These are phyloP conservation scores for Caerostris extrusa DNA, from an alignment of 1,140 invertebrate genomes.

Conservation along the genomic window DNA sequence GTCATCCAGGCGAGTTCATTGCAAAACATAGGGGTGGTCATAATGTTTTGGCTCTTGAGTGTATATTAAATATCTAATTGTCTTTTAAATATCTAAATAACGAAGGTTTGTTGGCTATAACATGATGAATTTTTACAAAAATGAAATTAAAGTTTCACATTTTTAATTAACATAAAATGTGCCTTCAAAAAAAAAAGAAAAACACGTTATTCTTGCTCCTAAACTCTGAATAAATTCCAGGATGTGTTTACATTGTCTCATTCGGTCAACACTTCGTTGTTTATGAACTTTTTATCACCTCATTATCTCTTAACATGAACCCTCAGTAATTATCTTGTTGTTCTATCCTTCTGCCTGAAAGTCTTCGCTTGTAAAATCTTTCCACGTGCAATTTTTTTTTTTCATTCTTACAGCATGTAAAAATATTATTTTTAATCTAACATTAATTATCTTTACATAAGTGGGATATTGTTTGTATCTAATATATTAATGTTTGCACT, in stretches of 20 bases:
- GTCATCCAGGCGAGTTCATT: too few species aligned
- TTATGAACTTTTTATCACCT: neutral
- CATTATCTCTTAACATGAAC: neutral
- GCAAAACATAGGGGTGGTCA: too few species aligned
- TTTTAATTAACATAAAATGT: neutral
- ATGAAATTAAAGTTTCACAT: neutral
- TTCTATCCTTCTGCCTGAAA: neutral
- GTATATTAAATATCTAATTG: too few species aligned
- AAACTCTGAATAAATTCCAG: neutral
- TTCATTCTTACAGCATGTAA: too few species aligned
- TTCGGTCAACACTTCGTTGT: neutral
- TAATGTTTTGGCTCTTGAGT: too few species aligned
- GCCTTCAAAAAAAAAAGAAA: neutral
- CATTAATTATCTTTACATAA: too few species aligned
- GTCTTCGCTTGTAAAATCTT: neutral
- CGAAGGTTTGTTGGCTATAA: too few species aligned
- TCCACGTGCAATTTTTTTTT: too few species aligned
- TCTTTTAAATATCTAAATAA: too few species aligned
- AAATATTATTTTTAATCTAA: too few species aligned
- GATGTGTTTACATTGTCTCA: neutral
- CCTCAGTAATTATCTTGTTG: neutral
- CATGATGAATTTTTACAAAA: neutral
- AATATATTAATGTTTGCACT: too few species aligned
- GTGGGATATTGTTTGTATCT: too few species aligned
- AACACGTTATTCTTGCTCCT: neutral